Percentiles rank a stretch among this genome's conserved stretches.
Conservation (phyloP, 2,888 invertebrate genomes). For the Leptodirus hochenwartii region DNA sequence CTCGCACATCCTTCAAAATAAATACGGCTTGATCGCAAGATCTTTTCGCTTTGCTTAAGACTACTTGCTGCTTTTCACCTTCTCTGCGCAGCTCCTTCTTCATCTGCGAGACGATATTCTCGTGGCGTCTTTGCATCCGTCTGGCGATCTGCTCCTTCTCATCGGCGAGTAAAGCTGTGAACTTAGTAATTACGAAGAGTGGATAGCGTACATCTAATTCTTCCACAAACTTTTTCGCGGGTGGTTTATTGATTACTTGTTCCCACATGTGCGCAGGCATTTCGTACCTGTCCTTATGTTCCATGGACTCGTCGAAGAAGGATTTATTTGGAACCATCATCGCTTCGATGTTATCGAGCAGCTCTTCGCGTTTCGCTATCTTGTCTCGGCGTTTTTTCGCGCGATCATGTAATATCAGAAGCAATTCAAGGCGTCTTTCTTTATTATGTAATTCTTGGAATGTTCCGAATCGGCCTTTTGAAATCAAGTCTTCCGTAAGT, state of each 20-base stretch:
- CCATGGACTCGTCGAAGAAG: slow-evolving; percentile 21
- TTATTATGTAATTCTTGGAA: slow-evolving; percentile 18
- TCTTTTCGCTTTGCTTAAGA: slow-evolving; percentile 12
- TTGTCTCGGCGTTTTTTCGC: slow-evolving; percentile 18
- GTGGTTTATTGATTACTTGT: slow-evolving; percentile 23
- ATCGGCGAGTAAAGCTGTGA: slow-evolving; percentile 20
- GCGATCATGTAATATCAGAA: slow-evolving; percentile 21
- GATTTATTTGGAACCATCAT: slow-evolving; percentile 19
- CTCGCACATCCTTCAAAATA: slow-evolving; percentile 18
- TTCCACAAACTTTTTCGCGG: slow-evolving; percentile 19
- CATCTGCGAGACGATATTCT: slow-evolving; percentile 24
- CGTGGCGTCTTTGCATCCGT: slow-evolving; percentile 23
- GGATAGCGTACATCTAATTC: slow-evolving; percentile 21
- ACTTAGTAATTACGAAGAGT: slow-evolving; percentile 17
- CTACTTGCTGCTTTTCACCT: slow-evolving; percentile 18
- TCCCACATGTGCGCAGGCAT: slow-evolving; percentile 26
- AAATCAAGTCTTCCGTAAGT: slow-evolving; percentile 20
- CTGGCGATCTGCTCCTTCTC: slow-evolving; percentile 24
- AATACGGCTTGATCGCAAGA: slow-evolving; percentile 16
- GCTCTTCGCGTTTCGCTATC: slow-evolving; percentile 21
- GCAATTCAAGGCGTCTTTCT: slow-evolving; percentile 18
- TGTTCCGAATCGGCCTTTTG: slow-evolving; percentile 17
- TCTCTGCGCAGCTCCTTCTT: slow-evolving; percentile 24
- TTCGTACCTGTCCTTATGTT: slow-evolving; percentile 19
- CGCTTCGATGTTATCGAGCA: slow-evolving; percentile 23